phyloP scores from a whole-genome alignment of 1,140 invertebrate genomes.

The Aphelenchoides besseyi region DNA sequence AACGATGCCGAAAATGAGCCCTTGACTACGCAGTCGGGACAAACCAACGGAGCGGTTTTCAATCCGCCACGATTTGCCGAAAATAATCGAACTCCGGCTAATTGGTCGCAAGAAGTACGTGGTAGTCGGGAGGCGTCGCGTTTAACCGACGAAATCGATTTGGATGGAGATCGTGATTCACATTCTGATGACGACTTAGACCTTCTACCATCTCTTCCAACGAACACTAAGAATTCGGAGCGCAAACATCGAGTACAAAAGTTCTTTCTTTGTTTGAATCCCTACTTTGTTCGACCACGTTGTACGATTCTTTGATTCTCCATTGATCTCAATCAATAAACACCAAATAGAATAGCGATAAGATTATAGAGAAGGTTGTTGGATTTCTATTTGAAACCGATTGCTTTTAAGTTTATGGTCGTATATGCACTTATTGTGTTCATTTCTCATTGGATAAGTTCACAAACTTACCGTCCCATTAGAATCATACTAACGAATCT shows the following conservation, averaged over 20 bases:
- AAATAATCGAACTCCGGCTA: background rate
- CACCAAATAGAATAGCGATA: too few species aligned
- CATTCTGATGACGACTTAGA: conserved; percentile 20
- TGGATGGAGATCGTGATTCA: conserved; percentile 9
- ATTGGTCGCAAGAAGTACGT: background rate
- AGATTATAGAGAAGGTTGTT: too few species aligned
- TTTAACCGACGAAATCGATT: conserved; percentile 27
- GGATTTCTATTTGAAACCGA: conserved; percentile 3
- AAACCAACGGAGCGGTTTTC: background rate
- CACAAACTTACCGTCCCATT: too few species aligned
- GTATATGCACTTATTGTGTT: too few species aligned
- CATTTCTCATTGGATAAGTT: too few species aligned
- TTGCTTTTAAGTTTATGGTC: too few species aligned
- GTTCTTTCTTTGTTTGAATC: conserved; percentile 23
- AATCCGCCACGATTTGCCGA: background rate
- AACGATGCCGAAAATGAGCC: conserved; percentile 3
- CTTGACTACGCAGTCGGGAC: conserved; percentile 13
- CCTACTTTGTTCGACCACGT: conserved; percentile 21
- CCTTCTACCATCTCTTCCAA: conserved; percentile 17
- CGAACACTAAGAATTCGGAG: conserved; percentile 17
- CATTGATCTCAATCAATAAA: background rate
- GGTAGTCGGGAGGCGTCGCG: conserved; percentile 9
- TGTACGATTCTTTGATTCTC: conserved; percentile 21
- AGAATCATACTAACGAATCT: too few species aligned
- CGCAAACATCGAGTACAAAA: background rate